Percentiles rank a stretch among this genome's conserved stretches.
These are phyloP conservation scores for Himalopsyche japonica DNA, from an alignment of 2,888 invertebrate genomes.

Conservation along the genomic window DNA sequence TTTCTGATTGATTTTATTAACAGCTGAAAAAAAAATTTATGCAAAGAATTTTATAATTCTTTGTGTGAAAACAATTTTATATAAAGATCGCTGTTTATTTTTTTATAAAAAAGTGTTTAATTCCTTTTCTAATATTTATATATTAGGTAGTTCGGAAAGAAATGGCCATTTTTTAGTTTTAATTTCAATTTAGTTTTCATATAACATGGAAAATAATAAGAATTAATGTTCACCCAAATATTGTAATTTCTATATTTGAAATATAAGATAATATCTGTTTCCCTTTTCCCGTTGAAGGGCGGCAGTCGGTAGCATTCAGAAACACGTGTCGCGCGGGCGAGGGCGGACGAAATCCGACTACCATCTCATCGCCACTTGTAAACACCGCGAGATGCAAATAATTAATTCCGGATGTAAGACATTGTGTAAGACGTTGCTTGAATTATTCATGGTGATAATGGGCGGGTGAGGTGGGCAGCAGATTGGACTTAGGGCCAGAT, in stretches of 20 bases:
- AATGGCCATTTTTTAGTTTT: too few species aligned
- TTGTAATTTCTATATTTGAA: background rate
- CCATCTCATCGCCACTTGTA: slow-evolving; percentile 21
- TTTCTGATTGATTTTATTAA: too few species aligned
- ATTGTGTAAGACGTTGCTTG: slow-evolving; percentile 38
- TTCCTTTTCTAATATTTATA: too few species aligned
- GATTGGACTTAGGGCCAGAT: background rate
- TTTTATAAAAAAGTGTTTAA: too few species aligned
- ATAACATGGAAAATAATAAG: too few species aligned
- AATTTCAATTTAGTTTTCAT: too few species aligned
- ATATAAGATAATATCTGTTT: background rate
- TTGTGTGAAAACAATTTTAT: too few species aligned
- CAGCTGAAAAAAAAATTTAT: too few species aligned
- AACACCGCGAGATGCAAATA: slow-evolving; percentile 37
- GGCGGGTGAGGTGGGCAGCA: background rate
- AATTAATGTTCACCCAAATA: background rate
- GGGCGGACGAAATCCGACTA: background rate
- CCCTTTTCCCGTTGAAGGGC: background rate
- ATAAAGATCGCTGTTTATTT: too few species aligned
- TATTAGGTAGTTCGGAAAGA: too few species aligned
- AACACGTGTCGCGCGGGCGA: slow-evolving; percentile 5
- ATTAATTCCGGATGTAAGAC: slow-evolving; percentile 40
- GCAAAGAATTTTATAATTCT: too few species aligned
- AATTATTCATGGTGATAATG: slow-evolving; percentile 39
- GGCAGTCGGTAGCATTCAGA: slow-evolving; percentile 1